Conservation (phyloP, 1,140 invertebrate species). For the Eubasilissa regina region DNA sequence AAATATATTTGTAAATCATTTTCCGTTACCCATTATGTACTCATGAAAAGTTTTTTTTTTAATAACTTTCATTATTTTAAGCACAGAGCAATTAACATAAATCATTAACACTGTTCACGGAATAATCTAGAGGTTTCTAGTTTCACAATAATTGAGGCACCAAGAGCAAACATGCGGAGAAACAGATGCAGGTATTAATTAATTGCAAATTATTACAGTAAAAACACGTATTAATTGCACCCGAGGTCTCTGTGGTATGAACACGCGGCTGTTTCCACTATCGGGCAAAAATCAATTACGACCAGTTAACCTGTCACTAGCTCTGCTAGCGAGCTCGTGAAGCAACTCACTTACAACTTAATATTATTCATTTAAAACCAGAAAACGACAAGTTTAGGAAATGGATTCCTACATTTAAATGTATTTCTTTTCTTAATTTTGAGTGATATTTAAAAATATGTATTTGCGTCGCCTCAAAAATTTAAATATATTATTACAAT, state of each 20-base stretch:
- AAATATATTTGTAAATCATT: no score
- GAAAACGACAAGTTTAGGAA: no score
- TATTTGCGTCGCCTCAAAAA: no score
- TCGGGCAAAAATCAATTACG: constrained; percentile 30
- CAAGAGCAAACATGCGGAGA: background rate
- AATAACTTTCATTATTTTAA: no score
- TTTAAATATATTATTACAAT: no score
- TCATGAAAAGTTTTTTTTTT: no score
- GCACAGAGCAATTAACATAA: no score
- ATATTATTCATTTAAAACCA: background rate
- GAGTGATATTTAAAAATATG: no score
- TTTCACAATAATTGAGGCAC: constrained; percentile 26
- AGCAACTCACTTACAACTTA: background rate
- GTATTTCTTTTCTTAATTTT: no score
- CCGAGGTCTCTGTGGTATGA: constrained; percentile 5
- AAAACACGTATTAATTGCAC: constrained; percentile 22
- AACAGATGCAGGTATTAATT: constrained; percentile 44
- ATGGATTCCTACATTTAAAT: no score
- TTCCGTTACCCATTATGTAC: no score
- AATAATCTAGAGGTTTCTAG: constrained; percentile 21
- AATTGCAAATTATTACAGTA: constrained; percentile 39
- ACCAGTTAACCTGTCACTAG: constrained; percentile 4
- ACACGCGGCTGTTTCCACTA: constrained; percentile 21
- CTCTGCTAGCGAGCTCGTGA: background rate
- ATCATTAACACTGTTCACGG: background rate